Conservation (phyloP, 2,113 vertebrate species). For the Andinoacara biseriatus region DNA sequence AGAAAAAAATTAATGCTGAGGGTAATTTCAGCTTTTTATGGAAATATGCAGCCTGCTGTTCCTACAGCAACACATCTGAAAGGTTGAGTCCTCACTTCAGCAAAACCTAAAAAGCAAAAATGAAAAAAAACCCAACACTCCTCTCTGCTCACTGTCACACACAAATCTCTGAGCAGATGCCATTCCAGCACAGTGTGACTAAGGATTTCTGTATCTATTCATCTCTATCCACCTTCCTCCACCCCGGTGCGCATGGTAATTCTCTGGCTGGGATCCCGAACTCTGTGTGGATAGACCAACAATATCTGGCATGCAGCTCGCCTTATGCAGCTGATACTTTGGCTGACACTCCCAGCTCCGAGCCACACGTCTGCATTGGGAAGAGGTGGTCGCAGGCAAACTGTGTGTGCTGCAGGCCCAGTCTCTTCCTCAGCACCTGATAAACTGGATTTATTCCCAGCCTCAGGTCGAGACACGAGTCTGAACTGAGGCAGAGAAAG, state of each 20-base stretch:
- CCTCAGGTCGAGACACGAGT: constrained; percentile 35
- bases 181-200: constrained; percentile 31
- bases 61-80: constrained; percentile 15
- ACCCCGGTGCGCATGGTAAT: constrained; percentile 34
- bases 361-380: constrained; percentile 16
- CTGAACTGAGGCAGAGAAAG: constrained; percentile 30
- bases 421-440: constrained; percentile 32
- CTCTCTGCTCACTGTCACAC: constrained; percentile 17
- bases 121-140: not conserved
- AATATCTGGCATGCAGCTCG: constrained; percentile 42
- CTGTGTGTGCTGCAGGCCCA: not conserved
- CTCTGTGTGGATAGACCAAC: constrained; percentile 39
- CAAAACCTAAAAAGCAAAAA: constrained; percentile 3
- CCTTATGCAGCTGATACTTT: constrained; percentile 30
- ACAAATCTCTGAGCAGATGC: constrained; percentile 35
- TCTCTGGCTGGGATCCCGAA: constrained; percentile 51
- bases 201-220: constrained; percentile 47
- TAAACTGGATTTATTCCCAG: constrained; percentile 41
- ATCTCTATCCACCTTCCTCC: constrained; percentile 48
- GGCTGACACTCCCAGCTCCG: constrained; percentile 27
- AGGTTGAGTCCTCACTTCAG: not conserved
- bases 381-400: not conserved
- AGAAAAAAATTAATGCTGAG: not conserved
- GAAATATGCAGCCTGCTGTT: constrained; percentile 7
- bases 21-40: constrained; percentile 6